Conservation (phyloP, 2,888 invertebrate species). For the Myathropa florea region DNA sequence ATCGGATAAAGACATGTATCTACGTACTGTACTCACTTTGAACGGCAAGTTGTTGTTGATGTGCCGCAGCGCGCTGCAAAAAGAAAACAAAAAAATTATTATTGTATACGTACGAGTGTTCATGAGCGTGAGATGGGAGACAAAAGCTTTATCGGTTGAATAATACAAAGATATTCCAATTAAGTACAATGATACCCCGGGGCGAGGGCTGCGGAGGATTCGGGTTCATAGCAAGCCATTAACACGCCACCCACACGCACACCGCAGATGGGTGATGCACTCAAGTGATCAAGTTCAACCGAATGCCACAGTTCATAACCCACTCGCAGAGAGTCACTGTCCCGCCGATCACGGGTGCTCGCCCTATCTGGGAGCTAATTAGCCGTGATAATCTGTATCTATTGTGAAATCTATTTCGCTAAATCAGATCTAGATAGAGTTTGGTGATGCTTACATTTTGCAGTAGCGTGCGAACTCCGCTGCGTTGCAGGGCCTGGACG, state of each 20-base stretch:
- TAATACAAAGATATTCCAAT: neutral
- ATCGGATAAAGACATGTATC: slow-evolving; percentile 22
- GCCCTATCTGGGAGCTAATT: neutral
- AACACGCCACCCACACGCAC: neutral
- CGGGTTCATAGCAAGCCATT: neutral
- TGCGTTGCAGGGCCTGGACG: slow-evolving; percentile 79
- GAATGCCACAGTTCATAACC: slow-evolving; percentile 21
- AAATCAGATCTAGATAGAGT: neutral
- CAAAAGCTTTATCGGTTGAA: neutral
- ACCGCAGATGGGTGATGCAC: neutral
- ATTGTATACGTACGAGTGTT: neutral
- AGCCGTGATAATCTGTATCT: slow-evolving; percentile 8
- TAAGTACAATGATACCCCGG: neutral
- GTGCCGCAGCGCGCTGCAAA: slow-evolving; percentile 86
- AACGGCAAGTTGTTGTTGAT: slow-evolving; percentile 84
- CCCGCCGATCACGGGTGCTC: neutral
- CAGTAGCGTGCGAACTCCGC: slow-evolving; percentile 78
- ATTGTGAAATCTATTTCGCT: neutral
- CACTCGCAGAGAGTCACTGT: neutral
- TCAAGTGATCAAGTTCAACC: slow-evolving; percentile 17
- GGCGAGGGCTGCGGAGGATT: neutral
- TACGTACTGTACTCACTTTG: slow-evolving; percentile 78
- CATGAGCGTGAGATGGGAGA: neutral
- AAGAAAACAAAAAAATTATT: slow-evolving; percentile 73
- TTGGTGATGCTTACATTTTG: slow-evolving; percentile 75